Percentiles rank a stretch among this genome's conserved stretches.
phyloP scores from a whole-genome alignment of 2,888 invertebrate species.

The Plemyria rubiginata region DNA sequence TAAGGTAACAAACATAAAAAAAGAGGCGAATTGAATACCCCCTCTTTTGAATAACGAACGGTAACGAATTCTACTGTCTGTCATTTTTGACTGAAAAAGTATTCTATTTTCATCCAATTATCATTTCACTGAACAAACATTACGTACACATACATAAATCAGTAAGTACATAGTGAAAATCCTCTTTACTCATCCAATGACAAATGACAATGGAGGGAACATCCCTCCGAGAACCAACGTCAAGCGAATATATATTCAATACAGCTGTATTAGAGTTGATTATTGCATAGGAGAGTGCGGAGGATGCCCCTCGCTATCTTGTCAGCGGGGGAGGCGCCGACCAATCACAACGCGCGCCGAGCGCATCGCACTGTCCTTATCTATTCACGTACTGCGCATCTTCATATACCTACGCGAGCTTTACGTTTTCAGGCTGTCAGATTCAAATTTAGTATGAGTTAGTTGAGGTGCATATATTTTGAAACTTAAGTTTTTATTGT shows the following conservation, averaged over 20 bases:
- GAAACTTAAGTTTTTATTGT: neutral
- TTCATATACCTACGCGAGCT: conserved; percentile 38
- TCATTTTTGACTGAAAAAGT: neutral
- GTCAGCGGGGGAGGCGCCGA: conserved; percentile 80
- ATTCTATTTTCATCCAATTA: neutral
- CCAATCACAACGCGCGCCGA: conserved; percentile 69
- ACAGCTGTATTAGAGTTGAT: conserved; percentile 38
- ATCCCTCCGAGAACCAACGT: conserved; percentile 65
- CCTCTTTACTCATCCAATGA: conserved; percentile 80
- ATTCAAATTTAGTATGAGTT: conserved; percentile 18
- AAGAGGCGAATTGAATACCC: too few species aligned
- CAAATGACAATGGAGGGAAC: conserved; percentile 78
- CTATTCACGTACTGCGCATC: conserved; percentile 74
- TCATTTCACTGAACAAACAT: conserved; percentile 3
- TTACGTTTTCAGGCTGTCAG: conserved; percentile 19
- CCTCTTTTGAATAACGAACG: too few species aligned
- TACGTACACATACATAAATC: conserved; percentile 3
- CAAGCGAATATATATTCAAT: conserved; percentile 55
- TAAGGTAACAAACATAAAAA: too few species aligned
- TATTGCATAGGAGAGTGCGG: conserved; percentile 51
- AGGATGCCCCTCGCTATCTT: conserved; percentile 83
- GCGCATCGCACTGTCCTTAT: conserved; percentile 80
- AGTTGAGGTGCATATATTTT: neutral
- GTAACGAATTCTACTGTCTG: too few species aligned
- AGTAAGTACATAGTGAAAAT: conserved; percentile 75